Conservation (phyloP, 2,888 invertebrate species). For the Mactromeris polynyma region DNA sequence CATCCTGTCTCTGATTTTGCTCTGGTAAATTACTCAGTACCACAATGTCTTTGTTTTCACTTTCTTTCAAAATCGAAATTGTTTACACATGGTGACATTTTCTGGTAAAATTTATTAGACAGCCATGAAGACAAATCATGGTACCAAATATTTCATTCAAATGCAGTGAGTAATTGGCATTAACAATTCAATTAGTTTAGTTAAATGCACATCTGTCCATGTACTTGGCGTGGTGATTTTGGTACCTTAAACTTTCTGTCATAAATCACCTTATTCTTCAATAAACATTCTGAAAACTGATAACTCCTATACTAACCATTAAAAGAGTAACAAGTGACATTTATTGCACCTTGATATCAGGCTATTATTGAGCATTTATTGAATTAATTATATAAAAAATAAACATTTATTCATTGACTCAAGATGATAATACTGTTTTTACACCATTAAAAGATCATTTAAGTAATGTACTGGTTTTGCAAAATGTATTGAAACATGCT, state of each 20-base stretch:
- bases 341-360: not conserved
- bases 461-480: too few species aligned
- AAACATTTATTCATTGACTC: too few species aligned
- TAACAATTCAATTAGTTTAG: not conserved
- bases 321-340: not conserved
- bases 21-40: not conserved
- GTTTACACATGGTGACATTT: not conserved
- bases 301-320: not conserved
- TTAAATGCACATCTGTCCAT: constrained; percentile 15
- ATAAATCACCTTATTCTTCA: not conserved
- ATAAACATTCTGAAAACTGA: not conserved
- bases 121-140: not conserved
- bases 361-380: not conserved
- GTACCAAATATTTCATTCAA: not conserved
- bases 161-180: not conserved
- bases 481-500: too few species aligned
- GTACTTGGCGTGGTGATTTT: not conserved
- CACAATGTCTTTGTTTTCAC: not conserved
- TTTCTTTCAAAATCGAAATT: not conserved
- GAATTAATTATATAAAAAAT: too few species aligned
- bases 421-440: too few species aligned
- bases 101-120: constrained; percentile 2
- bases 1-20: not conserved
- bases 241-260: not conserved
- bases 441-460: too few species aligned